Conservation (phyloP, 2,888 invertebrate genomes). For the Eueremaeus valkanovi region DNA sequence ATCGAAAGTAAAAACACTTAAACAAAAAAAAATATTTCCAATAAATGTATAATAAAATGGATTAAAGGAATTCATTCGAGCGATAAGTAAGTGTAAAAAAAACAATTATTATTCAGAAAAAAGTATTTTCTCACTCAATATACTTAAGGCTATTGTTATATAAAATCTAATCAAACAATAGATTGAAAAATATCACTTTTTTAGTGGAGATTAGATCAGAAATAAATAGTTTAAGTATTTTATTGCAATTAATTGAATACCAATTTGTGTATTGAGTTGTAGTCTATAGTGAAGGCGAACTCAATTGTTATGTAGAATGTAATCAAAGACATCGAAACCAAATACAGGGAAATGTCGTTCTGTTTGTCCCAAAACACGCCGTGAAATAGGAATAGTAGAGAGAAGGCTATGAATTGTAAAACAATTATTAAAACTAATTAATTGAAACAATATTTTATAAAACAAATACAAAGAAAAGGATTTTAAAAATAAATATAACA, state of each 20-base stretch:
- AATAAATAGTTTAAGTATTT: too few relatives aligned
- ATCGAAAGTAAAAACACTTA: too few relatives aligned
- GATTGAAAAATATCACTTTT: too few relatives aligned
- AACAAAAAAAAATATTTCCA: too few relatives aligned
- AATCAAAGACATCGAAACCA: slow-evolving; percentile 37
- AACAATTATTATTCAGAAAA: too few relatives aligned
- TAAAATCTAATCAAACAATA: too few relatives aligned
- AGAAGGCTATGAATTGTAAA: slow-evolving; percentile 16
- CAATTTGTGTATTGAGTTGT: slow-evolving; percentile 36
- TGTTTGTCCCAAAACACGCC: slow-evolving; percentile 40
- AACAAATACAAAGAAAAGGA: not conserved
- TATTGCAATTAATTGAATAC: slow-evolving; percentile 22
- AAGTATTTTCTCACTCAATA: too few relatives aligned
- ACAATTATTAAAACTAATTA: not conserved
- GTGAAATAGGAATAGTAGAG: slow-evolving; percentile 33
- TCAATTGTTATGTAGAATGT: slow-evolving; percentile 40
- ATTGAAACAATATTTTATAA: not conserved
- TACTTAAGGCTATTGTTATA: too few relatives aligned
- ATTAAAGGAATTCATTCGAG: too few relatives aligned
- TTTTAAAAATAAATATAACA: not conserved
- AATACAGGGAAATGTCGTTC: slow-evolving; percentile 41
- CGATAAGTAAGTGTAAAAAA: too few relatives aligned
- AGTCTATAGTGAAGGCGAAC: slow-evolving; percentile 37
- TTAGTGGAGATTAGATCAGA: too few relatives aligned
- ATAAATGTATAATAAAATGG: too few relatives aligned